phyloP scores from a whole-genome alignment of 2,797 vertebrate genomes.

The Sebastolobus alascanus region DNA sequence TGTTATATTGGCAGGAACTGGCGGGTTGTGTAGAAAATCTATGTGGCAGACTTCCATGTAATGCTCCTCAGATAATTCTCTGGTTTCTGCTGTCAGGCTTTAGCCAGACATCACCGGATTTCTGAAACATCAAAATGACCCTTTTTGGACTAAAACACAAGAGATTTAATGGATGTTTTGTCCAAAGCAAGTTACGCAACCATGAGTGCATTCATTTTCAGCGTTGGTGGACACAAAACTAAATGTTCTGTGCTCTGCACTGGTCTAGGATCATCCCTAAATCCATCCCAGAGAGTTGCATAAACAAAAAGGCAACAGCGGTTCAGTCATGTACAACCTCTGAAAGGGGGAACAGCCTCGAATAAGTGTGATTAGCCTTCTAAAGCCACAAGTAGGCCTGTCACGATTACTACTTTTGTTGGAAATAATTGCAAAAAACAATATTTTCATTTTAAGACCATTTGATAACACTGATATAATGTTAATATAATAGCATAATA shows the following conservation, averaged over 20 bases:
- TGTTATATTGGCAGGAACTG: slow-evolving; percentile 8
- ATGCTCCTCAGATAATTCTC: not conserved
- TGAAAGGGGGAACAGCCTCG: not conserved
- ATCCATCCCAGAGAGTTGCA: not conserved
- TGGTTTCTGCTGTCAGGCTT: not conserved
- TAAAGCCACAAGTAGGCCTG: not conserved
- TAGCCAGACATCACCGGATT: not conserved
- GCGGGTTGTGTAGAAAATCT: not conserved
- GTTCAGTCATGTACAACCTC: not conserved
- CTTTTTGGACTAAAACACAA: not conserved
- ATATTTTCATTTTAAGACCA: not conserved
- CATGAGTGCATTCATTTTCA: not conserved
- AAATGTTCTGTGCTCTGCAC: not conserved
- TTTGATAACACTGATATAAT: not conserved
- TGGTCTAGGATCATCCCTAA: not conserved
- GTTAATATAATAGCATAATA: not conserved
- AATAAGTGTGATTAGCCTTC: not conserved
- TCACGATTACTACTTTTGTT: not conserved
- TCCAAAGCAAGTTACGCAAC: not conserved
- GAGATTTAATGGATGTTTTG: not conserved
- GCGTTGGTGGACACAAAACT: not conserved
- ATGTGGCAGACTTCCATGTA: not conserved
- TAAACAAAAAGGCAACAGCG: not conserved
- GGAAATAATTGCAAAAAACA: not conserved
- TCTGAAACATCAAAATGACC: not conserved